Base-by-base conservation (phyloP, 2,888 invertebrate genomes). In the Ellobium chinense region DNA sequence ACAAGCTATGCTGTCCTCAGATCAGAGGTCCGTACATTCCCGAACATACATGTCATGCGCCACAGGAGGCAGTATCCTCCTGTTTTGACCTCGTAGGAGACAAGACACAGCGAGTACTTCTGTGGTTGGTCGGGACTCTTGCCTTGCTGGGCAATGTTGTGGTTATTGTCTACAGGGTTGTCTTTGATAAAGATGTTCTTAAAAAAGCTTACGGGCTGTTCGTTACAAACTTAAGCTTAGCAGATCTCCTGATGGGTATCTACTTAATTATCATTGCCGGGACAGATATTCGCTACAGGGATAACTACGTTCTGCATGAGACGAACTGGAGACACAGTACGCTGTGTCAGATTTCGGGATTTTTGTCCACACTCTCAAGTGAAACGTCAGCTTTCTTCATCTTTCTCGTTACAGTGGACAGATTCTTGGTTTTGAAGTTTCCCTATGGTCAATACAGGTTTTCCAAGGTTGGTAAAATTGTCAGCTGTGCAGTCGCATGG, bases 341-440 rank as follows among this genome's bases (percentile, higher is more conserved):
- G 5, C 66, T 77, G 21, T 89, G 89, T 69, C 78, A 83, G 46
- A 7, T 85, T 37, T 84, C 88, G 4, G 89, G 88, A 18, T 74
- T 84, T 39, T 56, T 88, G 31, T 77, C 87, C 3, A 84, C 86
- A 0, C 29, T 88, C 29, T 95, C 95, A 77, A 94, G 94, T 81
- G 95, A 95, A 89, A 94, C 95, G 4, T 95, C 95, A 0, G 95
- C 95, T 0, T 89, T 95, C 82, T 94, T 95, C 74, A 92, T 95
- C 18, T 94, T 94, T 0, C 86, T 95, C 81, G 95, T 95, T 78
- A 95, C 95, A 0, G 94, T 95, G 93, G 95, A 95, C 89, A 94
- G 95, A 21, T 94, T 95, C 85, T 93, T 95, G 84, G 95, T 95
- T 0, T 95, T 95, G 34, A 94, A 94, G 24, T 93, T 46, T 46